Evolutionary conservation across 2,888 invertebrate genomes (phyloP).

Genomic region (Cybosia mesomella): DNA sequence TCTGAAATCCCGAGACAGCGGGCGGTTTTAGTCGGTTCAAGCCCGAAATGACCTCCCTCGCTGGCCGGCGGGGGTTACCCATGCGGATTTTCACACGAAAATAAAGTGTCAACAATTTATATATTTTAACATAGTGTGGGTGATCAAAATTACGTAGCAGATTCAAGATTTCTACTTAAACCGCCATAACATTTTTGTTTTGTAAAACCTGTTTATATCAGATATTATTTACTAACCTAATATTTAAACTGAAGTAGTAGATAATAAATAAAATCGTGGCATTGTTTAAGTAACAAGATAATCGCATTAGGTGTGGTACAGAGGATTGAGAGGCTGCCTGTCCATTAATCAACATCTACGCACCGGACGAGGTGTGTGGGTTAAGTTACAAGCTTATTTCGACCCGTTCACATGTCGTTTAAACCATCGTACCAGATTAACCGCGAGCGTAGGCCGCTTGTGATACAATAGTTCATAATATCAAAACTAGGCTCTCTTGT

Average conservation of each 20-base stretch:
- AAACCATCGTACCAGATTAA: not conserved
- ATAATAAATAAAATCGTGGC: conserved; percentile 62
- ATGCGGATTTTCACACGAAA: too few species aligned
- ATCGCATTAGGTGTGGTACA: conserved; percentile 78
- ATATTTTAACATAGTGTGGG: too few species aligned
- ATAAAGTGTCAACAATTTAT: too few species aligned
- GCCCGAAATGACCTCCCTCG: too few species aligned
- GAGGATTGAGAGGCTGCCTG: conserved; percentile 60
- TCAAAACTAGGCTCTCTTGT: not conserved
- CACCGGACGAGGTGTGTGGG: conserved; percentile 50
- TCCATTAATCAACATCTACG: conserved; percentile 76
- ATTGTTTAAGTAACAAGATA: conserved; percentile 81
- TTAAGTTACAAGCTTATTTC: conserved; percentile 29
- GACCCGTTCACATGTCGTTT: not conserved
- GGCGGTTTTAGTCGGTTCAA: too few species aligned
- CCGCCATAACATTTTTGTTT: too few species aligned
- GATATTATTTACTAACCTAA: too few species aligned
- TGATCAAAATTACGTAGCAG: too few species aligned
- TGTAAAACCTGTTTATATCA: too few species aligned
- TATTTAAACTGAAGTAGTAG: conserved; percentile 10
- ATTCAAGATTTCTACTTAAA: too few species aligned
- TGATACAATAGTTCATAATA: not conserved
- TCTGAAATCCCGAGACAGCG: too few species aligned
- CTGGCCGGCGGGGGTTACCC: too few species aligned
- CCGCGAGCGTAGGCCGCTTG: not conserved